Percentiles rank a stretch among this genome's conserved stretches.
Evolutionary conservation across 1,140 invertebrate genomes (phyloP).

Genomic region (Zaprionus kolodkinae): DNA sequence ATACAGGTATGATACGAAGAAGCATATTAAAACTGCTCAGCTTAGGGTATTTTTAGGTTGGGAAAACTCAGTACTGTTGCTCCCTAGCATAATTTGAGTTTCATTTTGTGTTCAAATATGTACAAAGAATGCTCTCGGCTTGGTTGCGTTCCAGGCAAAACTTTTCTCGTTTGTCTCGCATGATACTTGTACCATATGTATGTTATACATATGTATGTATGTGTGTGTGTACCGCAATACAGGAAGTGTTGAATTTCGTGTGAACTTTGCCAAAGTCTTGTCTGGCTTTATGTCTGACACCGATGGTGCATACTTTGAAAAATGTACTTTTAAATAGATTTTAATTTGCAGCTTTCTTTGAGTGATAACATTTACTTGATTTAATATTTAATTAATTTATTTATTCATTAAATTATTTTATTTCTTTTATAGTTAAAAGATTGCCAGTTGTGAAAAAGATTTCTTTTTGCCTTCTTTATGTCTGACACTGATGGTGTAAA

Average conservation of each 20-base stretch:
- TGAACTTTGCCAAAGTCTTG: conserved; percentile 32
- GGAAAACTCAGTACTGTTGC: conserved; percentile 7
- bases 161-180: conserved; percentile 37
- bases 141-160: conserved; percentile 38
- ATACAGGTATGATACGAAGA: too few relatives aligned
- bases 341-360: conserved; percentile 24
- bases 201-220: too few relatives aligned
- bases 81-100: conserved; percentile 56
- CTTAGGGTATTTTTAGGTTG: neutral
- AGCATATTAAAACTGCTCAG: neutral
- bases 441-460: neutral
- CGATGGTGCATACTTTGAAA: conserved; percentile 27
- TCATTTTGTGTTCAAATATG: conserved; percentile 61
- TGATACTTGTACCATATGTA: neutral
- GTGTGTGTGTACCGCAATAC: conserved; percentile 9
- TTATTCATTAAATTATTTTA: neutral
- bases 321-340: conserved; percentile 49
- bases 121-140: conserved; percentile 39
- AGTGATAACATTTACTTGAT: neutral
- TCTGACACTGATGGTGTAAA: conserved; percentile 26
- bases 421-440: too few relatives aligned
- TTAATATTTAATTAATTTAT: neutral
- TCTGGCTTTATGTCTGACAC: conserved; percentile 23
- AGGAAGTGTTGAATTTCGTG: conserved; percentile 58
- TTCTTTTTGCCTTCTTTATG: conserved; percentile 4